Base-by-base conservation (phyloP, 2,797 vertebrate genomes). In the Catamblyrhynchus diadema region DNA sequence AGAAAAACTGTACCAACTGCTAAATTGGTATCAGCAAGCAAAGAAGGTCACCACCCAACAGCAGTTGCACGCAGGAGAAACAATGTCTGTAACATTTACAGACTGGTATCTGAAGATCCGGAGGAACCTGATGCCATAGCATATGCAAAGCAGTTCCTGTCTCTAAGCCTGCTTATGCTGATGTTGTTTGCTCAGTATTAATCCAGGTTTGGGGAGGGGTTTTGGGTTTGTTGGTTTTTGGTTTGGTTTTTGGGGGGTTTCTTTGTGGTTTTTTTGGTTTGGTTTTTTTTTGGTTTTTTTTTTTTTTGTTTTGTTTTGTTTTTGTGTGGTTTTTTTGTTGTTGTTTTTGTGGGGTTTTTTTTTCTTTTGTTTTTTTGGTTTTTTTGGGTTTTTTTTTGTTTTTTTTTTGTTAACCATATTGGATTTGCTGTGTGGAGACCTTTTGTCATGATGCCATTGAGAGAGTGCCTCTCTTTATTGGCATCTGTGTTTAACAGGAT, bases 1-100 rank as follows among this genome's bases (percentile, higher is more conserved):
- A 97, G 94, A 97, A 95, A 97, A 96, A 90, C 91, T 83, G 56
- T 97, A 97, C 96, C 96, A 97, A 97, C 96, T 98, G 97, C 97
- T 97, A 95, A 96, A 94, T 86, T 96, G 96, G 95, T 97, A 95
- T 95, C 95, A 72, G 95, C 83, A 94, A 94, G 96, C 90, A 95
- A 96, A 90, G 95, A 93, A 95, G 96, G 96, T 97, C 96, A 51
- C 96, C 92, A 97, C 95, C 96, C 95, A 96, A 71, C 93, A 94
- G 82, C 32, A 8, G 91, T 93, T 91, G 78, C 81, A 91, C 86
- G 91, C 95, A 88, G 82, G 90, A 96, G 96, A 94, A 97, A 96
- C 91, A 91, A 72, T 96, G 93, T 97, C 97, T 72, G 32, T 93
- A 90, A 90, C 91, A 91, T 95, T 94, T 97, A 86, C 95, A 96